Conservation (phyloP, 1,140 invertebrate species). For the Sipha flava region DNA sequence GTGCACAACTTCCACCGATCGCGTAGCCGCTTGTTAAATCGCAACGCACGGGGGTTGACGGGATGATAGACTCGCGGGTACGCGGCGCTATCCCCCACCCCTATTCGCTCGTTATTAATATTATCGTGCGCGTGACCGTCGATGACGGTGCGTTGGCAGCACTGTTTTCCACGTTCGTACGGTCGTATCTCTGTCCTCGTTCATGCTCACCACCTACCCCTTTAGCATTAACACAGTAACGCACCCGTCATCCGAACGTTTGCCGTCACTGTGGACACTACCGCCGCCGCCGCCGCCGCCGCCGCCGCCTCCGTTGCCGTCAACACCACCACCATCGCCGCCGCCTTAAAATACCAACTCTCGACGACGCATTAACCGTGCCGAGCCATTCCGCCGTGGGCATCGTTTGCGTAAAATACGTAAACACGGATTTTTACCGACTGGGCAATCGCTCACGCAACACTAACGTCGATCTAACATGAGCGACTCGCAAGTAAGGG, state of each 20-base stretch:
- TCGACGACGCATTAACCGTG: background rate
- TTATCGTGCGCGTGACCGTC: background rate
- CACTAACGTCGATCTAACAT: conserved; percentile 25
- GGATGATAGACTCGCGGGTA: too few relatives aligned
- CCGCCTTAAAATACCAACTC: background rate
- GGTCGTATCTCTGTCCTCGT: background rate
- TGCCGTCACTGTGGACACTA: background rate
- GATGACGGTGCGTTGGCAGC: background rate
- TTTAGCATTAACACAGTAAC: conserved; percentile 6
- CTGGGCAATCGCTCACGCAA: conserved; percentile 14
- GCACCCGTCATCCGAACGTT: conserved; percentile 2
- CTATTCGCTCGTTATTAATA: too few relatives aligned
- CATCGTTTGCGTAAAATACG: conserved; percentile 24
- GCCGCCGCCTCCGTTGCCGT: background rate
- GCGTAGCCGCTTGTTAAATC: too few relatives aligned
- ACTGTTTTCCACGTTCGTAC: background rate
- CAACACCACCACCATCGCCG: background rate
- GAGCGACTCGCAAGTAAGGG: conserved; percentile 30
- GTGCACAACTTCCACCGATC: too few relatives aligned
- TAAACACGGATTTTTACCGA: conserved; percentile 32
- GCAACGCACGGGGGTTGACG: too few relatives aligned
- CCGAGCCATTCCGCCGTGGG: conserved; percentile 1
- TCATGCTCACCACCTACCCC: background rate
- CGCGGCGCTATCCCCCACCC: too few relatives aligned
- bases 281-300: background rate